A percentile compares a stretch with the other conserved stretches of the same genome.
Evolutionary conservation across 2,113 vertebrate species (phyloP).

Genomic region (Aphyosemion australe): DNA sequence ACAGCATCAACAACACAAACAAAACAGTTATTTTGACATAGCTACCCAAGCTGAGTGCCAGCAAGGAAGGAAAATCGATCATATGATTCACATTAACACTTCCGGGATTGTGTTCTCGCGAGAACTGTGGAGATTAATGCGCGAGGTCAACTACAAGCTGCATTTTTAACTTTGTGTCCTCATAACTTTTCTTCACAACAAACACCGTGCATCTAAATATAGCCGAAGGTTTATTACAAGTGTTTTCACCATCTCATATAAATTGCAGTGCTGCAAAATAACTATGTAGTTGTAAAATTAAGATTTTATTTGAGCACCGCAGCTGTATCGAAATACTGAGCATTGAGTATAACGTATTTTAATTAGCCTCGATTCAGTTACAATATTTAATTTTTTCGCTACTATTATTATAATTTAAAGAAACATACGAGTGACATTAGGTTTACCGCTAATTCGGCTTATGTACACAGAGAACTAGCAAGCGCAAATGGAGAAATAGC

Average conservation of each 20-base stretch:
- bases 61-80: constrained; percentile 33
- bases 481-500: background rate
- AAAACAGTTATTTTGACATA: constrained; percentile 37
- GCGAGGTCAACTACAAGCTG: background rate
- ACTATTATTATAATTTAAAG: background rate
- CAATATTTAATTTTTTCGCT: background rate
- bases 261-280: background rate
- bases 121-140: background rate
- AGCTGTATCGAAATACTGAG: background rate
- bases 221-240: background rate
- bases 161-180: no score
- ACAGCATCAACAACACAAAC: background rate
- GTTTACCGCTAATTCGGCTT: background rate
- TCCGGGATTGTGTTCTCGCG: constrained; percentile 65
- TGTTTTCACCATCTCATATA: background rate
- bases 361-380: no score
- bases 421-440: background rate
- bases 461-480: no score
- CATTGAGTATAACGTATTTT: no score
- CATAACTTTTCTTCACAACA: background rate
- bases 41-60: constrained; percentile 8
- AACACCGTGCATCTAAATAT: background rate
- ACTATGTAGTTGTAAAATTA: background rate
- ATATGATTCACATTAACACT: constrained; percentile 66
- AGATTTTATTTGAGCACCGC: background rate